phyloP scores from a whole-genome alignment of 1,140 invertebrate genomes.

The Apocrypta bakeri region DNA sequence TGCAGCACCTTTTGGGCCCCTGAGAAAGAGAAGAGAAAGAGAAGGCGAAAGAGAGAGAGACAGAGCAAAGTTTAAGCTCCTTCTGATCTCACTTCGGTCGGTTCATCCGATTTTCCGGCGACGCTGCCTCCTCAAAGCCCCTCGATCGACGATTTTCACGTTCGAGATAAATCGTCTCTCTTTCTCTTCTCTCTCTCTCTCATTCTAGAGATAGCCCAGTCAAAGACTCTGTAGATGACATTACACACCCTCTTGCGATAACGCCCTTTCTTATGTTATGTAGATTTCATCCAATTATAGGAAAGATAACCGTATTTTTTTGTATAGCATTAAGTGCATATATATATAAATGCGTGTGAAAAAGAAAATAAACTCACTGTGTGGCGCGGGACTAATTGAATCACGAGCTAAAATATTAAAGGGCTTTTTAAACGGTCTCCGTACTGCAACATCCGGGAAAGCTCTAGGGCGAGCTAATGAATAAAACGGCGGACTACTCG shows the following conservation, averaged over 20 bases:
- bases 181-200: background rate
- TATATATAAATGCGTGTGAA: no score
- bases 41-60: constrained; percentile 24
- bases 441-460: no score
- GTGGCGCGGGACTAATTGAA: background rate
- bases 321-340: background rate
- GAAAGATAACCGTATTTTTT: background rate
- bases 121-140: constrained; percentile 20
- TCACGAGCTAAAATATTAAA: background rate
- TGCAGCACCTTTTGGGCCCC: constrained; percentile 30
- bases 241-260: background rate
- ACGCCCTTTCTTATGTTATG: background rate
- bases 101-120: constrained; percentile 52
- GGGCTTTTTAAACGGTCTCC: background rate
- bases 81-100: constrained; percentile 41
- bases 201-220: background rate
- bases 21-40: constrained; percentile 40
- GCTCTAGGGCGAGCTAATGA: background rate
- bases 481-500: background rate
- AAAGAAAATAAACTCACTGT: background rate
- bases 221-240: background rate
- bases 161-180: constrained; percentile 48
- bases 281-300: background rate
- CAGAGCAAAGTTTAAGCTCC: constrained; percentile 50
- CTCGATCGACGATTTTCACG: constrained; percentile 48